These are phyloP conservation scores for Scaptodrosophila lebanonensis DNA, from an alignment of 1,140 invertebrate species.

Conservation along the genomic window DNA sequence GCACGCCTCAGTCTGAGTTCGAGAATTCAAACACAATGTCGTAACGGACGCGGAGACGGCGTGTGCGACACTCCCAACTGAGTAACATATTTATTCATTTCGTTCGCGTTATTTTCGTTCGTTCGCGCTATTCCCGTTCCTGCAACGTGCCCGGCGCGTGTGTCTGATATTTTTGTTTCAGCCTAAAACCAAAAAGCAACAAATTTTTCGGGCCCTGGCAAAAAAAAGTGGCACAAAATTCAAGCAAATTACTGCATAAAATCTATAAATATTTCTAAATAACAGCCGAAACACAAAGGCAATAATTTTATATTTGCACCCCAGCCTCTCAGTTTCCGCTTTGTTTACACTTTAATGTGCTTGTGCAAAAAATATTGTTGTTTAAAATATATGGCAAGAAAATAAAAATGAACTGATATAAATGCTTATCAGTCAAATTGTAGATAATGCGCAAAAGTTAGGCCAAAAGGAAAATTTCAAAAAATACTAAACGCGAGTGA, in stretches of 20 bases:
- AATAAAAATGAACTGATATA: conserved; percentile 20
- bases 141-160: conserved; percentile 25
- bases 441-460: conserved; percentile 6
- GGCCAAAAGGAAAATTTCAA: too few relatives aligned
- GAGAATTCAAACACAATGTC: conserved; percentile 57
- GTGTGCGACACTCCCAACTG: conserved; percentile 26
- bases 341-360: conserved; percentile 2
- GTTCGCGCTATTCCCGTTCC: conserved; percentile 31
- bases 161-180: conserved; percentile 39
- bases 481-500: too few relatives aligned
- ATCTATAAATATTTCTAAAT: conserved; percentile 33
- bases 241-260: conserved; percentile 27
- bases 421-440: conserved; percentile 14
- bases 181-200: conserved; percentile 10
- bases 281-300: too few relatives aligned
- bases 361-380: not conserved
- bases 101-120: conserved; percentile 34
- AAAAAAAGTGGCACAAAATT: not conserved
- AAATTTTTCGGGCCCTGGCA: not conserved
- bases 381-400: too few relatives aligned
- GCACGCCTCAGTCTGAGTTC: conserved; percentile 26
- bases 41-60: conserved; percentile 56
- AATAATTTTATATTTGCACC: conserved; percentile 6
- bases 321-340: not conserved
- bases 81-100: conserved; percentile 15